These are phyloP conservation scores for Psephotus haematonotus DNA, from an alignment of 2,113 vertebrate genomes.

Conservation along the genomic window DNA sequence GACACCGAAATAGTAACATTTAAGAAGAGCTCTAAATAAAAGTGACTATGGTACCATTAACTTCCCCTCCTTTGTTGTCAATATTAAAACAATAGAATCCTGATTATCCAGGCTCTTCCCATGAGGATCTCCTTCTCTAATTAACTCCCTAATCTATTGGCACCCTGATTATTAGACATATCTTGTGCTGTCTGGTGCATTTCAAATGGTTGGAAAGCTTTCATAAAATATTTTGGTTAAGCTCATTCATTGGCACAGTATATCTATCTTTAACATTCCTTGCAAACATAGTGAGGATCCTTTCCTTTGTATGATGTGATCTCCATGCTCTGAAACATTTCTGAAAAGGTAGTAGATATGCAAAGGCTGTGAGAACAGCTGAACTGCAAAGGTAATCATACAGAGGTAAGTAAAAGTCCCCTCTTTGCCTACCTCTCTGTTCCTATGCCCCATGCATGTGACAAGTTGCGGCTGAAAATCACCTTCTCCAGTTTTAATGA, in stretches of 20 bases:
- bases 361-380: not conserved
- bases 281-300: not conserved
- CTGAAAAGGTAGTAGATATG: not conserved
- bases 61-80: not conserved
- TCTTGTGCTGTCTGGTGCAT: not conserved
- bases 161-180: not conserved
- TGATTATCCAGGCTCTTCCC: constrained; percentile 20
- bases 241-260: not conserved
- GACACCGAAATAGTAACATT: constrained; percentile 8
- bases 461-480: not conserved
- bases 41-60: not conserved
- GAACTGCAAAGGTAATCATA: not conserved
- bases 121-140: not conserved
- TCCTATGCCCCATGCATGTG: rapidly evolving
- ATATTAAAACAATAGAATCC: constrained; percentile 35
- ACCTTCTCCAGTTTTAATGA: not conserved
- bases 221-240: not conserved
- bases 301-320: not conserved
- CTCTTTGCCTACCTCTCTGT: not conserved
- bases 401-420: not conserved
- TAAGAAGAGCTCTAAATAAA: constrained; percentile 21
- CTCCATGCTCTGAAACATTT: not conserved
- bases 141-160: constrained; percentile 17
- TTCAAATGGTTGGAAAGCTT: not conserved
- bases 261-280: not conserved